phyloP scores from a whole-genome alignment of 2,113 vertebrate genomes.

The Heterotis niloticus region DNA sequence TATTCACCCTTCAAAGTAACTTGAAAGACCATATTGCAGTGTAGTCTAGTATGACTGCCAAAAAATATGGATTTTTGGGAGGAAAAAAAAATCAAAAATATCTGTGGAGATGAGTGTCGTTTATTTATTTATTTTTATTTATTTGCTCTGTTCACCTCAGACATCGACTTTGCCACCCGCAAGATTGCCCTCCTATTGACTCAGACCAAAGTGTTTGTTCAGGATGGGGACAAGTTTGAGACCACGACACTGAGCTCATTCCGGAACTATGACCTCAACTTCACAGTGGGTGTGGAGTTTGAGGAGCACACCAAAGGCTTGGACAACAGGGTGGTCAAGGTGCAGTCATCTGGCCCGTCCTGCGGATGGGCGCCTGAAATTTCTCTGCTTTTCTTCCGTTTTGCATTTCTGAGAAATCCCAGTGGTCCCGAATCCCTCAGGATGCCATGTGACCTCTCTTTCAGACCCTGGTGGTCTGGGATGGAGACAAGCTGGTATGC shows the following conservation, averaged over 20 bases:
- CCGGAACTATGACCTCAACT: conserved; percentile 87
- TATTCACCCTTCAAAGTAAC: conserved; percentile 41
- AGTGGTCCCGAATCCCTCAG: not conserved
- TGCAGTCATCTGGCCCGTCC: conserved; percentile 39
- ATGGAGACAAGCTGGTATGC: conserved; percentile 81
- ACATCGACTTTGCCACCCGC: conserved; percentile 91
- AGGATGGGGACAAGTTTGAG: conserved; percentile 83
- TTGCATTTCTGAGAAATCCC: not conserved
- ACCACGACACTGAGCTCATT: conserved; percentile 89
- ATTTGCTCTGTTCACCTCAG: conserved; percentile 51
- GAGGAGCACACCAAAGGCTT: conserved; percentile 85
- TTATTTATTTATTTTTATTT: not conserved
- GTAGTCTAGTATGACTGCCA: conserved; percentile 21
- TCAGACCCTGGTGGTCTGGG: conserved; percentile 82
- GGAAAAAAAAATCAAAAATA: conserved; percentile 1
- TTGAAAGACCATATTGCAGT: conserved; percentile 44
- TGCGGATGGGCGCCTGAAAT: no score
- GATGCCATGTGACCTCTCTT: not conserved
- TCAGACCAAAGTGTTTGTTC: conserved; percentile 84
- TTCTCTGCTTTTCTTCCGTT: not conserved
- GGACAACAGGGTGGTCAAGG: conserved; percentile 79
- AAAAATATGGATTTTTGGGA: conserved; percentile 34
- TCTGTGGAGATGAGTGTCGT: not conserved
- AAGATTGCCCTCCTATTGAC: conserved; percentile 81
- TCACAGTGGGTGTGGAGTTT: conserved; percentile 82